Conservation (phyloP, 2,113 vertebrate species). For the Thunnus thynnus region DNA sequence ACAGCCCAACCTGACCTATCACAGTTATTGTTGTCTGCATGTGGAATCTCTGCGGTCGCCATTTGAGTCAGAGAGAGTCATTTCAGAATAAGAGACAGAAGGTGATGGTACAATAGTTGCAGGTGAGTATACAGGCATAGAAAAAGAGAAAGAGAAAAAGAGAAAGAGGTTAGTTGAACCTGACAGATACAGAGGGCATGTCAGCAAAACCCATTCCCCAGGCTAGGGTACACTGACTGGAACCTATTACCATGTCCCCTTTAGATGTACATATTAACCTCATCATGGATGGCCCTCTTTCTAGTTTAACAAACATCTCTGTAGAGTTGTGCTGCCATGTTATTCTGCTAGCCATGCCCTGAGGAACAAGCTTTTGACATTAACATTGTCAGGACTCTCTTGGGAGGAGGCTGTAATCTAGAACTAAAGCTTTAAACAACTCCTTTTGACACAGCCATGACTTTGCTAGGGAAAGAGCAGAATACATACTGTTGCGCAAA, state of each 20-base stretch:
- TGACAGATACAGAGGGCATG: slow-evolving; percentile 66
- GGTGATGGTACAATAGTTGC: neutral
- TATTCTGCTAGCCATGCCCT: slow-evolving; percentile 53
- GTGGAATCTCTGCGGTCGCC: too few species aligned
- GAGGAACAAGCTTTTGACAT: slow-evolving; percentile 81
- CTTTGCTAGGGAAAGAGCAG: slow-evolving; percentile 41
- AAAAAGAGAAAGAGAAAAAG: neutral
- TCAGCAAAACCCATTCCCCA: slow-evolving; percentile 60
- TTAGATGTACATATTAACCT: slow-evolving; percentile 60
- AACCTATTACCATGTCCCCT: slow-evolving; percentile 55
- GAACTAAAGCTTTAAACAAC: slow-evolving; percentile 60
- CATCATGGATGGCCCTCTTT: slow-evolving; percentile 64
- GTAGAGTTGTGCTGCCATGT: slow-evolving; percentile 70
- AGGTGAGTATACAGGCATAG: too few species aligned
- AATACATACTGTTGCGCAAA: slow-evolving; percentile 42
- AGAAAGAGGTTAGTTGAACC: slow-evolving; percentile 51
- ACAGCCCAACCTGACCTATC: too few species aligned
- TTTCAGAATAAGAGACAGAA: too few species aligned
- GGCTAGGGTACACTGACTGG: slow-evolving; percentile 37
- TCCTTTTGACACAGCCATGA: slow-evolving; percentile 53
- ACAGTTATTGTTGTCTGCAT: too few species aligned
- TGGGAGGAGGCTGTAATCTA: slow-evolving; percentile 60
- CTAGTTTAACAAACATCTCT: slow-evolving; percentile 67
- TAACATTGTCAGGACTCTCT: slow-evolving; percentile 70
- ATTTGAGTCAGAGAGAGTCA: neutral